Base-by-base conservation (phyloP, 2,888 invertebrate species). In the Eupeodes luniger region DNA sequence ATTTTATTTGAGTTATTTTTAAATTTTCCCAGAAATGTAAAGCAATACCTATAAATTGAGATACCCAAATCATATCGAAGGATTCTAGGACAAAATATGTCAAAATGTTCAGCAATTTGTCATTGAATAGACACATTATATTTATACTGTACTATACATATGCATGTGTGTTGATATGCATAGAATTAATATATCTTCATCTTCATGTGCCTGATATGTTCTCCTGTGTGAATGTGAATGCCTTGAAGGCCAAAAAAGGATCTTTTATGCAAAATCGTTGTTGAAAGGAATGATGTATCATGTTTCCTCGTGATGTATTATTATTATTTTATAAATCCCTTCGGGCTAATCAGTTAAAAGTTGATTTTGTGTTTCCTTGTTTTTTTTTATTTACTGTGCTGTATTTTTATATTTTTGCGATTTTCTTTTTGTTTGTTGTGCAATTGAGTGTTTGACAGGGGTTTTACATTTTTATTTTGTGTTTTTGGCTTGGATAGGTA, bases 91-190 rank as follows among this genome's bases (percentile, higher is more conserved):
- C 1, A 78, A 77, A 77, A 77, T 59, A 82, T 76, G 70, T 70
- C 77, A 55, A 84, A 84, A 81, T 57, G 74, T 69, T 85, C 27
- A 77, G 69, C 66, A 81, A 85, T 88, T 85, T 85, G 85, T 85
- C 85, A 88, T 81, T 85, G 59, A 57, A 51, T 74, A 66, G 76
- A 85, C 79, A 85, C 75, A 64, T 81, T 74, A 88, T 78, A 64
- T 77, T 62, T 72, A 67, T 49, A 27, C 27, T 27, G 27, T 27
- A 27, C 27, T 27, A 27, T 27, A 27, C 27, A 27, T 27, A 27
- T 27, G 4, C 10, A 12, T 47, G 12, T 47, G 4, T 47, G 47
- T 10, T 14, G n/a, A 2, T 27, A 27, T 27, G 27, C 3, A 27
- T 2, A 27, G 27, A 59, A 80, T 77, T 77, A 78, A 88, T 77